Base-by-base conservation (phyloP, 1,140 invertebrate species). In the Tetramorium parvispinum region DNA sequence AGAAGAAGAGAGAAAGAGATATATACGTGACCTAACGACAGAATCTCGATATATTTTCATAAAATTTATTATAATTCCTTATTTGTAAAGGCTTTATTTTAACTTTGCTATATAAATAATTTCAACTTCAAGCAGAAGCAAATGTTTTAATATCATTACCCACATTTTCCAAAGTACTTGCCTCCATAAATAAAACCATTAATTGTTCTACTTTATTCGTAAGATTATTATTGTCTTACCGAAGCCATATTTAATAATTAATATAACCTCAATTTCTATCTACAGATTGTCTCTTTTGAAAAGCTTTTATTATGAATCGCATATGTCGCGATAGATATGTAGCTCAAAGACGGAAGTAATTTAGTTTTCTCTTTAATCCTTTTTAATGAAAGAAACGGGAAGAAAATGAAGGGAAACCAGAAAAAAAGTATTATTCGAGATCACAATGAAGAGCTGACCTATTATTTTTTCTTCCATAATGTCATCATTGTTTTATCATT, bases 391-490 rank as follows among this genome's bases (percentile, higher is more conserved):
- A 81, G 27, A 65, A 43, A 40, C 18, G 21, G 16, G n/a, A 11
- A 24, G 13, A 68, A 21, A 11, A 51, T 49, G 43, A 79, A 51
- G n/a, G 24, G 18, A 43, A 37, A 37, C n/a, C 7, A 40, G 43
- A 46, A 46, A 79, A 79, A 70, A 40, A 24, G 32, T 32, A 79
- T 79, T 70, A 43, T 76, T 66, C n/a, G n/a, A 24, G 32, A 79
- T 46, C 32, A 40, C 16, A 51, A 79, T 66, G 43, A 68, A 79
- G 37, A 46, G 61, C 32, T n/a, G 37, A 68, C 65, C 65, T 81
- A 81, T 81, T 81, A 70, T 81, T 81, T 70, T 57, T 71, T 37
- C 37, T 32, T 2, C 43, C 21, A n/a, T 70, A 81, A 57, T 55
- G 32, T n/a, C 32, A 7, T 81, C 21, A 71, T 55, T 81, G 32